phyloP scores from a whole-genome alignment of 2,113 vertebrate genomes.

The Tragelaphus strepsiceros region DNA sequence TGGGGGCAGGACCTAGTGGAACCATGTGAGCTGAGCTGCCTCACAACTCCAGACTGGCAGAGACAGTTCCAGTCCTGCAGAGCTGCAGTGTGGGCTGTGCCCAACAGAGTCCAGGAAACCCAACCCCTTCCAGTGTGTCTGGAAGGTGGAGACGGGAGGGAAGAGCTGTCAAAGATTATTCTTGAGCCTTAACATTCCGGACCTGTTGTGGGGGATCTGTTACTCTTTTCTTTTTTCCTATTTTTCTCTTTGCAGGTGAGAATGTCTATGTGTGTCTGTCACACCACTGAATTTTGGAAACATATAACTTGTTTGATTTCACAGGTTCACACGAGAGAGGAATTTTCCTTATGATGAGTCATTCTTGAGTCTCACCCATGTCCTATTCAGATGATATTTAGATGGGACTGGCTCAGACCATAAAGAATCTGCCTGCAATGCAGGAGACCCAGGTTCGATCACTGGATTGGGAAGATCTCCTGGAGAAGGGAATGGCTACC shows the following conservation, averaged over 20 bases:
- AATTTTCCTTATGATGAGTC: neutral
- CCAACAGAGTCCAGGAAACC: neutral
- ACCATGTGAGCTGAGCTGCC: neutral
- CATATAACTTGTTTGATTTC: neutral
- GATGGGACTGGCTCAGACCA: neutral
- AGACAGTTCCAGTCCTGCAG: neutral
- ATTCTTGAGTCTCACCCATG: neutral
- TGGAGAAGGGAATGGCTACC: neutral
- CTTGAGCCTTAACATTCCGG: neutral
- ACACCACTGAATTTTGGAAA: neutral
- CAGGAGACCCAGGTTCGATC: rapidly evolving
- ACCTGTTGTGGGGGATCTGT: neutral
- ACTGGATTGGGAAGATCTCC: neutral
- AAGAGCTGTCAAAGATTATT: neutral
- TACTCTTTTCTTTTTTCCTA: neutral
- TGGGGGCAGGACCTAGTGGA: too few relatives aligned
- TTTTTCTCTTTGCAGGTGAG: neutral
- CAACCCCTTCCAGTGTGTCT: neutral
- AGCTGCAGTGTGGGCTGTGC: too few relatives aligned
- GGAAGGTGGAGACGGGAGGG: neutral
- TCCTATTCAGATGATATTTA: neutral
- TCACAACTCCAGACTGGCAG: neutral
- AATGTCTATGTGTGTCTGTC: neutral
- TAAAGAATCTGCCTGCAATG: neutral
- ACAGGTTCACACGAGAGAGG: neutral